Evolutionary conservation across 1,140 invertebrate species (phyloP), one percentile per base, ranked within the genome.

Genomic region (Hylyphantes graminicola): DNA sequence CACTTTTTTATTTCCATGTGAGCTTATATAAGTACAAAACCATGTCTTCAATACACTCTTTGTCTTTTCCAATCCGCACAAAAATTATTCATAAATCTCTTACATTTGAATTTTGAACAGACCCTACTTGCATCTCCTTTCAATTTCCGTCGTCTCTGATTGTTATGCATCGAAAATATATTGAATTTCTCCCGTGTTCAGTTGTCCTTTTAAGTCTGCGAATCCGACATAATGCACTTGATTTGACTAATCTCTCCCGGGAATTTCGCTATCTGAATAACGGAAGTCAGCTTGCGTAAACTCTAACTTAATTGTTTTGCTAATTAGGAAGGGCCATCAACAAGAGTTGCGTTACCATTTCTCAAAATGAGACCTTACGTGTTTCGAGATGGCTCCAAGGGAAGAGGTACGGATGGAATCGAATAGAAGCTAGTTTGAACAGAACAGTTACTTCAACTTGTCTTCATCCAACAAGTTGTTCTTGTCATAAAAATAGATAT

Each of bases 131-230:
- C 1, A 35, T 35, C 35, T 35, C 35, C 35, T 35, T 65, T 65
- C 63, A 65, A 65, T 21, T 65, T 35, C n/a, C 48, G 48, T 65
- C 19, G 9, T 9, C 17, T 65, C 63, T 65, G 48, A 19, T 65
- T 65, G 48, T 35, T 65, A 65, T 65, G 63, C 63, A 65, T 65
- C 19, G 63, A 65, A 65, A 65, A 65, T 65, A 65, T 65, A 65
- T 65, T 65, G 63, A 65, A 65, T 65, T 65, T 65, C 63, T 65
- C n/a, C 11, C 63, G 12, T 35, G 48, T 12, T 21, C 63, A 65
- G 63, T 65, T 65, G 63, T 19, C 63, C 63, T 65, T 65, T 65
- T 65, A 9, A 65, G 15, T 65, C 63, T 21, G 63, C 19, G 19
- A 13, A 19, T 17, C 17, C 63, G 48, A 19, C 63, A 65, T 17